A percentile compares a stretch with the other conserved stretches of the same genome.
These are phyloP conservation scores for Theocolax elegans DNA, from an alignment of 1,140 invertebrate genomes.

Conservation along the genomic window DNA sequence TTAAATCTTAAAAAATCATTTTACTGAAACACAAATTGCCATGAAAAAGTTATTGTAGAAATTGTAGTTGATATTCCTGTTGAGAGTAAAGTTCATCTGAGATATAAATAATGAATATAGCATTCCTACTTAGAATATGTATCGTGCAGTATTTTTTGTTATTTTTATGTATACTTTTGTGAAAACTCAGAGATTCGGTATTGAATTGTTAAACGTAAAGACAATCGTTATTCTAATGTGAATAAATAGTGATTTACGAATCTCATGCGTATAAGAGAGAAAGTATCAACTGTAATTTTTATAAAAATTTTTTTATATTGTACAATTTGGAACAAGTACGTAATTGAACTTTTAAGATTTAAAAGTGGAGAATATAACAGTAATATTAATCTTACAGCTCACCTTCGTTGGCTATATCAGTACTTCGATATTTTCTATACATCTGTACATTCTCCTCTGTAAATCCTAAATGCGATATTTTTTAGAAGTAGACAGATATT, in stretches of 20 bases:
- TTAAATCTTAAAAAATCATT: constrained; percentile 31
- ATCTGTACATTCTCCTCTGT: constrained; percentile 31
- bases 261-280: too few relatives aligned
- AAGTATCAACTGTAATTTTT: constrained; percentile 22
- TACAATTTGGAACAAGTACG: background rate
- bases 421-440: constrained; percentile 37
- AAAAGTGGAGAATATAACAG: constrained; percentile 29
- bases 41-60: background rate
- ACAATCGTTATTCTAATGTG: too few relatives aligned
- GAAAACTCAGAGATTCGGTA: too few relatives aligned
- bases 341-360: constrained; percentile 32
- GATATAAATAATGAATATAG: too few relatives aligned
- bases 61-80: constrained; percentile 12
- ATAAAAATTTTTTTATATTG: constrained; percentile 12
- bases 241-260: too few relatives aligned
- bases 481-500: constrained; percentile 21
- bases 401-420: constrained; percentile 18
- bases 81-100: background rate
- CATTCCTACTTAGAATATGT: too few relatives aligned
- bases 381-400: background rate
- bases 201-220: too few relatives aligned
- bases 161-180: too few relatives aligned
- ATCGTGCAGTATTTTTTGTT: too few relatives aligned
- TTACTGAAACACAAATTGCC: background rate
- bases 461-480: constrained; percentile 27